phyloP scores from a whole-genome alignment of 2,888 invertebrate genomes.

The Phengaris alcon region DNA sequence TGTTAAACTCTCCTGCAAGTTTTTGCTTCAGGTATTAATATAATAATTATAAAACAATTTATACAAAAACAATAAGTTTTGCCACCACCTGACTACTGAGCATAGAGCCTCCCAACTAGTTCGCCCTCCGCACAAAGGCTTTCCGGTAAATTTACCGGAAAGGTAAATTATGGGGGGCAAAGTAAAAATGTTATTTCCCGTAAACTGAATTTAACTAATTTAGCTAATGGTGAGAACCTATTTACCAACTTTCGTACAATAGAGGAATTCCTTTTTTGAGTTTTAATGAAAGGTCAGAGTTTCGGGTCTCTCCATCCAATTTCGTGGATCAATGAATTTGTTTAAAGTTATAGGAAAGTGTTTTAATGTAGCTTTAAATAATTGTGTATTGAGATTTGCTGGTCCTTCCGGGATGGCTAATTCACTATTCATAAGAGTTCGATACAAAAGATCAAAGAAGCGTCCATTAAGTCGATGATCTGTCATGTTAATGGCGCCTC shows the following conservation, averaged over 20 bases:
- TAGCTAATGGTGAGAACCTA: conserved; percentile 33
- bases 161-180: not conserved
- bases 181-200: conserved; percentile 29
- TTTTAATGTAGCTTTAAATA: conserved; percentile 65
- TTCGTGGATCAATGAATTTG: conserved; percentile 69
- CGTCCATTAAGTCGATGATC: not conserved
- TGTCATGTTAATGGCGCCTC: not conserved
- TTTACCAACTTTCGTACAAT: conserved; percentile 21
- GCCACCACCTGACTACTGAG: not conserved
- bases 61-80: too few species aligned
- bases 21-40: too few species aligned
- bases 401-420: conserved; percentile 27
- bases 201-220: conserved; percentile 61
- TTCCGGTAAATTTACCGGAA: too few species aligned
- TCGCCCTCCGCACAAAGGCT: conserved; percentile 3
- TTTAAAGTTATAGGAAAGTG: conserved; percentile 67
- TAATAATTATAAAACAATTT: too few species aligned
- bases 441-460: not conserved
- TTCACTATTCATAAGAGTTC: not conserved
- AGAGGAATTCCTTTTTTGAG: conserved; percentile 26
- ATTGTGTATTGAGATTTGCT: conserved; percentile 63
- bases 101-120: not conserved
- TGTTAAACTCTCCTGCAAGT: too few species aligned
- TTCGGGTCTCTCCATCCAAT: conserved; percentile 69
- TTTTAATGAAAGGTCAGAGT: conserved; percentile 45